Evolutionary conservation across 2,797 vertebrate genomes (phyloP).

Genomic region (Darevskia nairensis): DNA sequence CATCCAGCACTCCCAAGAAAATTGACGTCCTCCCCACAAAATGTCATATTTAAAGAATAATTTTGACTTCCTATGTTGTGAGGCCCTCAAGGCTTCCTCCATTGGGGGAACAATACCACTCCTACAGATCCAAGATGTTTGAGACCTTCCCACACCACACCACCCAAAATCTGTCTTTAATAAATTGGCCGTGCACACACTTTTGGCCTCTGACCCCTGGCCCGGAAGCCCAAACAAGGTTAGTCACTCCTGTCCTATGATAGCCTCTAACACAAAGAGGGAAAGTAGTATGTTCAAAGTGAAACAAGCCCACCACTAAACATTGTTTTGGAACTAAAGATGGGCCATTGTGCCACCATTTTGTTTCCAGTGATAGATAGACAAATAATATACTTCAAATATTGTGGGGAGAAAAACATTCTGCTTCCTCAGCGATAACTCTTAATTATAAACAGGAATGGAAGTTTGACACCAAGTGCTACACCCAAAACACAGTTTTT

Average conservation of each 20-base stretch:
- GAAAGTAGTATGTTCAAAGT: neutral
- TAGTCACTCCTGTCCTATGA: neutral
- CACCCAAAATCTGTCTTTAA: too few relatives aligned
- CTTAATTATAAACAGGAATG: neutral
- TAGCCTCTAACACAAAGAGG: neutral
- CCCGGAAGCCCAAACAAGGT: too few relatives aligned
- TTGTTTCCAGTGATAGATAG: neutral
- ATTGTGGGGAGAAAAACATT: neutral
- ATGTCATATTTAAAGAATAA: neutral
- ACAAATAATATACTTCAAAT: neutral
- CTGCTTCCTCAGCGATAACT: neutral
- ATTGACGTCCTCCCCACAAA: too few relatives aligned
- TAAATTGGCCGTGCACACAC: too few relatives aligned
- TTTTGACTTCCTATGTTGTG: neutral
- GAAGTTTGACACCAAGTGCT: neutral
- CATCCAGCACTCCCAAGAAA: neutral
- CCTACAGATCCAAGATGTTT: too few relatives aligned
- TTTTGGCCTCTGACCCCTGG: too few relatives aligned
- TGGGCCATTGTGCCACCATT: neutral
- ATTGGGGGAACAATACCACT: too few relatives aligned
- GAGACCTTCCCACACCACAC: too few relatives aligned
- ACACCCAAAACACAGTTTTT: neutral
- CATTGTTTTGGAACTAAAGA: neutral
- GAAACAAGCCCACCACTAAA: neutral
- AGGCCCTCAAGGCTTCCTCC: too few relatives aligned